Evolutionary conservation across 1,140 invertebrate species (phyloP).

Genomic region (Drosophila ambigua): DNA sequence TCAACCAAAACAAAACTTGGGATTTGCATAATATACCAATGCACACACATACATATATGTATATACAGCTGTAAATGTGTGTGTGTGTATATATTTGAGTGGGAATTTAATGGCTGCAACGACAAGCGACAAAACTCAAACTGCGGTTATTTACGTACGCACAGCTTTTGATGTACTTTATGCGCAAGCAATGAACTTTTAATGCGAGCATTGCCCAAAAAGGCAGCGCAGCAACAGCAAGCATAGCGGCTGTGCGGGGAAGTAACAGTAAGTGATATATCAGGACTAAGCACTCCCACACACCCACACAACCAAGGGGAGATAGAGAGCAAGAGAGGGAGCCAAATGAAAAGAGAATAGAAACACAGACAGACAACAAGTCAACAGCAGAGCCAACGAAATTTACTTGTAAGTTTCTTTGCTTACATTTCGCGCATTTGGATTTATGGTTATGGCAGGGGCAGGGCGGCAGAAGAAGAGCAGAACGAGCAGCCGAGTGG

Average conservation of each 20-base stretch:
- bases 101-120: constrained; percentile 77
- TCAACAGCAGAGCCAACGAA: constrained; percentile 3
- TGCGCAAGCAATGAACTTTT: constrained; percentile 81
- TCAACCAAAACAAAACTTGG: constrained; percentile 60
- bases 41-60: constrained; percentile 26
- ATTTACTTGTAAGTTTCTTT: constrained; percentile 22
- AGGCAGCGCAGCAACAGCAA: constrained; percentile 38
- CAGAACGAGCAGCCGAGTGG: constrained; percentile 10
- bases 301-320: constrained; percentile 29
- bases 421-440: constrained; percentile 17
- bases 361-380: constrained; percentile 1
- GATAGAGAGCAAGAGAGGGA: constrained; percentile 17
- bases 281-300: constrained; percentile 73
- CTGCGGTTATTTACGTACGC: constrained; percentile 76
- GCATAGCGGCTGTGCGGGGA: not conserved
- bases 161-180: constrained; percentile 78
- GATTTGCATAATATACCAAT: constrained; percentile 76
- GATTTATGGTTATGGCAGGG: constrained; percentile 5
- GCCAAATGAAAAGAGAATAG: not conserved
- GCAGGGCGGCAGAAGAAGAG: too few relatives aligned
- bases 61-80: constrained; percentile 5
- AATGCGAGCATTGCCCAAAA: constrained; percentile 69
- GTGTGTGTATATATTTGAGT: constrained; percentile 16
- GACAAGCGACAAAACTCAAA: constrained; percentile 77
- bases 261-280: constrained; percentile 69